phyloP scores from a whole-genome alignment of 2,797 vertebrate genomes.

The Lepilemur ruficaudatus region DNA sequence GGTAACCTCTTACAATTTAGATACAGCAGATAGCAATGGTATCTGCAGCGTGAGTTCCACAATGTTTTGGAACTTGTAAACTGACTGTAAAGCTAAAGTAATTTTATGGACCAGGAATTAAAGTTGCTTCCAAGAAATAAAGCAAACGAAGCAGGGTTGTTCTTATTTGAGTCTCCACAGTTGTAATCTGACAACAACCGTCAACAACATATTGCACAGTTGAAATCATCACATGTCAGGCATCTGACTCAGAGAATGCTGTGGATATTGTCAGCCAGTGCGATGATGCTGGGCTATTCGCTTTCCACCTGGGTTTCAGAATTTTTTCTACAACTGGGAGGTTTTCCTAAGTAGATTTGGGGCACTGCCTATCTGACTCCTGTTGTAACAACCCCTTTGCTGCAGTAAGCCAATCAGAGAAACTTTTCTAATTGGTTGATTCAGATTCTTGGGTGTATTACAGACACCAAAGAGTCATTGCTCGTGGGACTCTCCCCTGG shows the following conservation, averaged over 20 bases:
- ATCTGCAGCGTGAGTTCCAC: neutral
- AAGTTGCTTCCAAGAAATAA: neutral
- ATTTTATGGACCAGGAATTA: neutral
- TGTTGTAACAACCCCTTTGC: neutral
- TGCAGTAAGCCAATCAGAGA: neutral
- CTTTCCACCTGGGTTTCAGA: constrained; percentile 7
- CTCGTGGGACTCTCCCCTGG: neutral
- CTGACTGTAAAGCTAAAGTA: neutral
- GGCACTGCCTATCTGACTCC: neutral
- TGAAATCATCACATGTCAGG: neutral
- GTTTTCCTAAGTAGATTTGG: neutral
- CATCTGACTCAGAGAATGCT: neutral
- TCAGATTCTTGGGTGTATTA: neutral
- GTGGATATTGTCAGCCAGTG: neutral
- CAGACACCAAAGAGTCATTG: neutral
- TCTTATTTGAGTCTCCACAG: neutral
- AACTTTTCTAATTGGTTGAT: neutral
- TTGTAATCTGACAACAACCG: neutral
- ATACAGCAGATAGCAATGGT: neutral
- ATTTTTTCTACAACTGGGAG: neutral
- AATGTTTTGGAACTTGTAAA: neutral
- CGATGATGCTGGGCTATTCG: too few species aligned
- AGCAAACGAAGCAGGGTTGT: neutral
- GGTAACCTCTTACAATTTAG: neutral
- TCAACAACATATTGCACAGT: neutral